Percentiles rank a stretch among this genome's conserved stretches.
Evolutionary conservation across 1,140 invertebrate genomes (phyloP).

Genomic region (Brachystomella parvula): DNA sequence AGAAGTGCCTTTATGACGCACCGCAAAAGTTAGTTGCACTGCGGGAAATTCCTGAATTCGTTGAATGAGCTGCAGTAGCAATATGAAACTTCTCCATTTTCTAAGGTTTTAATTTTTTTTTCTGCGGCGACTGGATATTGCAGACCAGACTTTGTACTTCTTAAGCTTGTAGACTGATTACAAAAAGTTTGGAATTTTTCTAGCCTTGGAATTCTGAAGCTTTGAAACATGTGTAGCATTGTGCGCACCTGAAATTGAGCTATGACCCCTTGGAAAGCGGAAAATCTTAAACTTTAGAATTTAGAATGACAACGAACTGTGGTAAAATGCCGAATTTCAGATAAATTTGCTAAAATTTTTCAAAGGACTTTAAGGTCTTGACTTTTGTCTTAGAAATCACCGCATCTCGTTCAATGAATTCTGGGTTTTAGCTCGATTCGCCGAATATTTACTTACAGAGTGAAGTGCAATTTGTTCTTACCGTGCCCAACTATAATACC

Average conservation of each 20-base stretch:
- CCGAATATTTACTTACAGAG: neutral
- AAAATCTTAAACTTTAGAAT: no score
- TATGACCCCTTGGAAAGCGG: no score
- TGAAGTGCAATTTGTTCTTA: neutral
- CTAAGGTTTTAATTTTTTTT: neutral
- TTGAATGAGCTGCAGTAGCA: neutral
- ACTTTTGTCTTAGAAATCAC: neutral
- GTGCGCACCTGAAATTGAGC: no score
- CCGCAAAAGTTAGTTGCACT: neutral
- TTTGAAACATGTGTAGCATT: no score
- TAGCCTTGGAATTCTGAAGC: no score
- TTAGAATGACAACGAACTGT: neutral
- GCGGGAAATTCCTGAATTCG: neutral
- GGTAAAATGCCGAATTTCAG: neutral
- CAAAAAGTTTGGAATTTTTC: no score
- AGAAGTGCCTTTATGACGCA: neutral
- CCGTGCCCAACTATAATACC: constrained; percentile 11
- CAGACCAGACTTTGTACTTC: no score
- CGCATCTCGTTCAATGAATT: neutral
- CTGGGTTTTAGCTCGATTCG: neutral
- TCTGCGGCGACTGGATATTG: no score
- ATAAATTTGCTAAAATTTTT: neutral
- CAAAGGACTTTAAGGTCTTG: neutral
- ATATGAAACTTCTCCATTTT: neutral
- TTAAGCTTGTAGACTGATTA: no score